Percentiles rank a stretch among this genome's conserved stretches.
Evolutionary conservation across 2,113 vertebrate genomes (phyloP).

Genomic region (Etia nguti): DNA sequence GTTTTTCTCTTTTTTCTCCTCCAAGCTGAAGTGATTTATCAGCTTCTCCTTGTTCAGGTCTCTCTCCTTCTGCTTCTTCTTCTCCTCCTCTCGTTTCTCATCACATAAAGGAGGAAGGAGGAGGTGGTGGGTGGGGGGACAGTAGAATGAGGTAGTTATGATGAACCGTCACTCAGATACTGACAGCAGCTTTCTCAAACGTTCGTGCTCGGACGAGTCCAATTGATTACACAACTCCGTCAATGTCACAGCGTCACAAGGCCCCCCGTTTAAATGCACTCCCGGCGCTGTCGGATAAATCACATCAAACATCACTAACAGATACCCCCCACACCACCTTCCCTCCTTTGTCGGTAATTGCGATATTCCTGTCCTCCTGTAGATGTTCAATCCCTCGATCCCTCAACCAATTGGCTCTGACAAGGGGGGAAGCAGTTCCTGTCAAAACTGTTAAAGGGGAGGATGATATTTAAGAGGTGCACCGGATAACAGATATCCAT

Average conservation of each 20-base stretch:
- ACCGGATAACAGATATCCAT: slow-evolving; percentile 60
- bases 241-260: slow-evolving; percentile 85
- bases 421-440: slow-evolving; percentile 74
- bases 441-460: slow-evolving; percentile 72
- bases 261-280: slow-evolving; percentile 76
- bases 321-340: slow-evolving; percentile 62
- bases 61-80: neutral
- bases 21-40: slow-evolving; percentile 43
- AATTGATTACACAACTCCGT: slow-evolving; percentile 91
- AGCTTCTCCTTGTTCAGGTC: neutral
- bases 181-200: slow-evolving; percentile 70
- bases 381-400: slow-evolving; percentile 73
- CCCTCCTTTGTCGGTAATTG: slow-evolving; percentile 87
- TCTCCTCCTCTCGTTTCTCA: neutral
- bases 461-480: slow-evolving; percentile 63
- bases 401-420: slow-evolving; percentile 78
- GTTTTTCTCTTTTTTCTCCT: slow-evolving; percentile 1
- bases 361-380: slow-evolving; percentile 79
- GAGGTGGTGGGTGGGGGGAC: too few relatives aligned
- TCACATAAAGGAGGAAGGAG: neutral
- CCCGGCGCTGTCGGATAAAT: slow-evolving; percentile 80
- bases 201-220: slow-evolving; percentile 76
- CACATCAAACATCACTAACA: slow-evolving; percentile 84
- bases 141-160: slow-evolving; percentile 61
- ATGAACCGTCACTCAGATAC: slow-evolving; percentile 65